Conservation (phyloP, 2,888 invertebrate species). For the Dioctria rufipes region DNA sequence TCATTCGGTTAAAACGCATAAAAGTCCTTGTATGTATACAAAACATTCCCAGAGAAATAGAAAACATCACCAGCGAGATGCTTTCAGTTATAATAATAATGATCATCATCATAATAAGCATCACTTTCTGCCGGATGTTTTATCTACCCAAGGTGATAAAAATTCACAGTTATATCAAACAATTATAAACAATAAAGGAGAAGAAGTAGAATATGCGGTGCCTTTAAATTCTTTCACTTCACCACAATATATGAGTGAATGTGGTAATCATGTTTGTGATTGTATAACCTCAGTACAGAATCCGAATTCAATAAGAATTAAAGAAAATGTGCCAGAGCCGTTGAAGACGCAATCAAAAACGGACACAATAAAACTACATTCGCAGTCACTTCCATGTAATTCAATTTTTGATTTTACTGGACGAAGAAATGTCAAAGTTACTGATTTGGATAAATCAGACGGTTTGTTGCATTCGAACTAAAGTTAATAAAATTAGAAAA, state of each 20-base stretch:
- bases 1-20: too few species aligned
- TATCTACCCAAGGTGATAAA: not conserved
- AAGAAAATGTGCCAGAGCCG: not conserved
- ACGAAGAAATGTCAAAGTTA: constrained; percentile 57
- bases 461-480: constrained; percentile 48
- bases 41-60: too few species aligned
- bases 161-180: constrained; percentile 61
- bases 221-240: constrained; percentile 56
- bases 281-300: constrained; percentile 57
- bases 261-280: not conserved
- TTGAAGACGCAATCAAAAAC: not conserved
- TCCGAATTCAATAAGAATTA: not conserved
- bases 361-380: not conserved
- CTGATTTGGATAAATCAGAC: constrained; percentile 63
- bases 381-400: not conserved
- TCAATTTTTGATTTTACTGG: not conserved
- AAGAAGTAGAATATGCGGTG: constrained; percentile 63
- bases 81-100: constrained; percentile 3
- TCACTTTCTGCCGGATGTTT: constrained; percentile 10
- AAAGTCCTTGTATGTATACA: too few species aligned
- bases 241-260: too few species aligned
- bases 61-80: too few species aligned
- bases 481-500: not conserved
- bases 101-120: not conserved
- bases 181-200: constrained; percentile 63